phyloP scores from a whole-genome alignment of 2,797 vertebrate genomes.

The Kryptolebias ocellatus region DNA sequence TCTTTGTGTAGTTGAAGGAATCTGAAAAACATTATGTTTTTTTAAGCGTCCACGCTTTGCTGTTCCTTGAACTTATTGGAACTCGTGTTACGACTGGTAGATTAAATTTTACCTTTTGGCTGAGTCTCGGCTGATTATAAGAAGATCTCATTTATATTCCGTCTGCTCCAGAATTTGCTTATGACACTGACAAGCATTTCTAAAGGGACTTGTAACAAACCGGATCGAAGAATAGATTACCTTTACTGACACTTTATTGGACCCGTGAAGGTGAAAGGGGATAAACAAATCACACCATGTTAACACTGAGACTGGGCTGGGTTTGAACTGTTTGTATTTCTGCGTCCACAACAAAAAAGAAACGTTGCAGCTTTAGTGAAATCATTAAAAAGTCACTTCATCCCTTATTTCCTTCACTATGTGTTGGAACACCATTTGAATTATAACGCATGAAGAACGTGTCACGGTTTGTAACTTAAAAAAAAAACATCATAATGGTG shows the following conservation, averaged over 20 bases:
- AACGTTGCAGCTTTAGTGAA: too few species aligned
- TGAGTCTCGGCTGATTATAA: background rate
- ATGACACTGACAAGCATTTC: conserved; percentile 4
- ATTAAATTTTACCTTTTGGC: background rate
- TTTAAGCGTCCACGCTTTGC: conserved; percentile 7
- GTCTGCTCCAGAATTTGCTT: conserved; percentile 15
- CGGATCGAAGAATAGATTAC: conserved; percentile 3
- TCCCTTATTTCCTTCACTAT: too few species aligned
- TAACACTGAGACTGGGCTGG: too few species aligned
- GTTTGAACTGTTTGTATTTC: too few species aligned
- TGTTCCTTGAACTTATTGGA: conserved; percentile 13
- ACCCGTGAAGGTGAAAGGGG: background rate
- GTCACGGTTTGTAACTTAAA: too few species aligned
- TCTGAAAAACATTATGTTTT: conserved; percentile 8
- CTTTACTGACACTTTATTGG: background rate
- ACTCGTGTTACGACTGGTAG: conserved; percentile 1
- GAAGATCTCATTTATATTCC: conserved; percentile 6
- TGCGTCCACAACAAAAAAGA: too few species aligned
- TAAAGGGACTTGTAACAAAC: background rate
- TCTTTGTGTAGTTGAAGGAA: conserved; percentile 15
- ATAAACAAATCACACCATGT: too few species aligned
- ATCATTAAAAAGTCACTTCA: too few species aligned
- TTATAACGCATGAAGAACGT: too few species aligned
- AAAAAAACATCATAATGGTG: too few species aligned
- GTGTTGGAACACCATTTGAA: too few species aligned